phyloP scores from a whole-genome alignment of 1,140 invertebrate genomes.

The Ridgeia piscesae region DNA sequence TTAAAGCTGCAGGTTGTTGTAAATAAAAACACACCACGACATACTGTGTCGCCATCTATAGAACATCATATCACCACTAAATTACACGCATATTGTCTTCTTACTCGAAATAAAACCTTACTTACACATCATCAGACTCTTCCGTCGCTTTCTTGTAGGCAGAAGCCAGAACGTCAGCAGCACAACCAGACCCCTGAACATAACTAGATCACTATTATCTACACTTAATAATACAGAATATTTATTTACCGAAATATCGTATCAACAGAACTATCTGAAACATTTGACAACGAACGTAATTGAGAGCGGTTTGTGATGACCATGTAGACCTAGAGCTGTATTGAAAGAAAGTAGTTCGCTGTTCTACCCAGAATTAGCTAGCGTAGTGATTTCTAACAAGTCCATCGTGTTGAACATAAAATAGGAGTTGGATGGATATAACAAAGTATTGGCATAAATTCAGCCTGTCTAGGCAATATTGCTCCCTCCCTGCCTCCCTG shows the following conservation, averaged over 20 bases:
- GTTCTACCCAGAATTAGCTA: too few relatives aligned
- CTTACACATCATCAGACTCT: constrained; percentile 26
- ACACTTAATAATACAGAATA: not conserved
- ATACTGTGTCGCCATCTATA: not conserved
- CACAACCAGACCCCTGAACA: constrained; percentile 58
- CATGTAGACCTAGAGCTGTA: not conserved
- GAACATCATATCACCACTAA: not conserved
- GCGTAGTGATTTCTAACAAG: too few relatives aligned
- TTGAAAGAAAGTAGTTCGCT: too few relatives aligned
- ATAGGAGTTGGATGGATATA: too few relatives aligned
- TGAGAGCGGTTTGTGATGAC: not conserved
- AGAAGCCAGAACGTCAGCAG: constrained; percentile 59
- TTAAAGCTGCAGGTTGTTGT: not conserved
- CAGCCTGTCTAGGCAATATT: too few relatives aligned
- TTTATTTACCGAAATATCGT: not conserved
- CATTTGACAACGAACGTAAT: not conserved
- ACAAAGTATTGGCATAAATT: too few relatives aligned
- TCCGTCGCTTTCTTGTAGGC: constrained; percentile 50
- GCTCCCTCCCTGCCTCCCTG: too few relatives aligned
- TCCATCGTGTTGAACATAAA: too few relatives aligned
- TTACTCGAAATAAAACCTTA: constrained; percentile 30
- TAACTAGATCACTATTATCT: not conserved
- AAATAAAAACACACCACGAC: not conserved
- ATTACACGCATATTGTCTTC: not conserved
- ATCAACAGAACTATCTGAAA: not conserved